Evolutionary conservation across 2,888 invertebrate species (phyloP).

Genomic region (Stomorhina lunata): DNA sequence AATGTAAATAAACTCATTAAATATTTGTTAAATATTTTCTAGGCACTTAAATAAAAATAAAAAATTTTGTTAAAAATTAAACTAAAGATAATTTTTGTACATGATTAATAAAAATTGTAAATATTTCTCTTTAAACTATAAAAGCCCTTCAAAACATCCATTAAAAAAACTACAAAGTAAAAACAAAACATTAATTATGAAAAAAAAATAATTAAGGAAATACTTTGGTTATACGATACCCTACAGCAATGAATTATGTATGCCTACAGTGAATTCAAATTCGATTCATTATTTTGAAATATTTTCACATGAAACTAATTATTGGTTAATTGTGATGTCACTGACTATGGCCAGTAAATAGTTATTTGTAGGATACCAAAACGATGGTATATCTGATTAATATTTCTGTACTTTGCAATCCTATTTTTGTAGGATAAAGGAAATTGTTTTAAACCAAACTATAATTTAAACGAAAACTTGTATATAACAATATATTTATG

Average conservation of each 20-base stretch:
- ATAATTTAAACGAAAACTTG: neutral
- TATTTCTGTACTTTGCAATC: too few species aligned
- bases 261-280: too few species aligned
- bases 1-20: conserved; percentile 23
- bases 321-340: too few species aligned
- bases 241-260: too few species aligned
- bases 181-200: neutral
- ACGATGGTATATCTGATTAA: too few species aligned
- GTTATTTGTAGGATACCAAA: too few species aligned
- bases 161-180: conserved; percentile 13
- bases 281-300: too few species aligned
- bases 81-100: neutral
- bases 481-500: neutral
- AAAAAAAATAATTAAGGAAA: neutral
- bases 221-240: too few species aligned
- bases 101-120: conserved; percentile 26
- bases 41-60: neutral
- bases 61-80: conserved; percentile 1
- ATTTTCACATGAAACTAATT: too few species aligned
- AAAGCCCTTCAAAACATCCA: conserved; percentile 48
- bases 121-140: conserved; percentile 5
- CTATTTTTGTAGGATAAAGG: too few species aligned
- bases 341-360: too few species aligned
- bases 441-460: conserved; percentile 2
- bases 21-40: neutral